Conservation (phyloP, 2,113 vertebrate genomes). For the Mungos mungo region DNA sequence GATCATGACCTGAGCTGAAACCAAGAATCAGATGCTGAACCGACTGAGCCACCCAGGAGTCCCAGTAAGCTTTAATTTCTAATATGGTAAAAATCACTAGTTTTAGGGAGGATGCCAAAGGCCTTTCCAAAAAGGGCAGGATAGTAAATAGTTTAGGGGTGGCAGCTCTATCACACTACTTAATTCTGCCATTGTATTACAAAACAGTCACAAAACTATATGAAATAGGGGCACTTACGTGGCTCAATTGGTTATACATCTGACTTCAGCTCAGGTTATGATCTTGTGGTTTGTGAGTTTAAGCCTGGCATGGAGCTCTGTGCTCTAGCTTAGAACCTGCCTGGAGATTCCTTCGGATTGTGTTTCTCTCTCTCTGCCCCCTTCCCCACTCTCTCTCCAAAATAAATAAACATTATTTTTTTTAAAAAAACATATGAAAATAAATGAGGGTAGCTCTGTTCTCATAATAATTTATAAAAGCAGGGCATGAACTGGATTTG, state of each 20-base stretch:
- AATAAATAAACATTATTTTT: too few species aligned
- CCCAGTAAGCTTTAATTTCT: neutral
- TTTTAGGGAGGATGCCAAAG: neutral
- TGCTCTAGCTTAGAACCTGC: too few species aligned
- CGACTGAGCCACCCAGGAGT: too few species aligned
- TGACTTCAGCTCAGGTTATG: too few species aligned
- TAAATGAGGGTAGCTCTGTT: neutral
- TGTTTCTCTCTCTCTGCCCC: too few species aligned
- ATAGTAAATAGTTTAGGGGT: neutral
- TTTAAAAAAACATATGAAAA: neutral
- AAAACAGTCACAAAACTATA: neutral
- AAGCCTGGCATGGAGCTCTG: too few species aligned
- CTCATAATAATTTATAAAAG: neutral
- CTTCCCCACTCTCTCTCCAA: too few species aligned
- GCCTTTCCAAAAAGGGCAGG: neutral
- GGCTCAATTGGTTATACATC: too few species aligned
- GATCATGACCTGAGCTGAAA: too few species aligned
- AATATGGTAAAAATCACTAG: neutral
- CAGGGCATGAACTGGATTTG: neutral
- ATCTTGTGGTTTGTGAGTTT: too few species aligned
- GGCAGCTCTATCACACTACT: neutral
- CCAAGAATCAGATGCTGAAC: too few species aligned
- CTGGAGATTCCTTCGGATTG: too few species aligned
- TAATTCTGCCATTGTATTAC: neutral
- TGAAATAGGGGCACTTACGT: neutral